Conservation (phyloP, 2,113 vertebrate genomes). For the Hyla sarda region DNA sequence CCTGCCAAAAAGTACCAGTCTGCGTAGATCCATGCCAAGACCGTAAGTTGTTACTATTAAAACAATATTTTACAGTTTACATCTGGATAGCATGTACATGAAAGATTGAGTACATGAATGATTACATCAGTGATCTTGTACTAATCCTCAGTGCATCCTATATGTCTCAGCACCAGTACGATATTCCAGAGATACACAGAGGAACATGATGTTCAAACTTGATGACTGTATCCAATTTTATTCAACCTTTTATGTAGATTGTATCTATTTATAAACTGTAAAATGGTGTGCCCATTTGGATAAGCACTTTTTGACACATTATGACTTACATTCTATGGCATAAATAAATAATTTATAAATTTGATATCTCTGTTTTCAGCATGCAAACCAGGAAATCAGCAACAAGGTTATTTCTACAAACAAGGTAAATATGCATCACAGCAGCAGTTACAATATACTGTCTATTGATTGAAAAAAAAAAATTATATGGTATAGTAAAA, state of each 20-base stretch:
- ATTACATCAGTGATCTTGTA: too few species aligned
- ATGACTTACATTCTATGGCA: background rate
- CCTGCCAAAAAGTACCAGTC: slow-evolving; percentile 7
- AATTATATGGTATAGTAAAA: too few species aligned
- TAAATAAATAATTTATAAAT: too few species aligned
- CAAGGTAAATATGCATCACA: background rate
- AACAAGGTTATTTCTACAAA: background rate
- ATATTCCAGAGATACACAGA: too few species aligned
- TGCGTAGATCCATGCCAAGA: slow-evolving; percentile 13
- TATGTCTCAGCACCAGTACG: too few species aligned
- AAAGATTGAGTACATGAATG: background rate
- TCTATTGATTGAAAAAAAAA: background rate
- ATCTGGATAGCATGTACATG: background rate
- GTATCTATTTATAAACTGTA: too few species aligned
- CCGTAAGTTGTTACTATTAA: background rate
- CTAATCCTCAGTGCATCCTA: too few species aligned
- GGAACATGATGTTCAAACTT: too few species aligned
- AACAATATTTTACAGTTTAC: too few species aligned
- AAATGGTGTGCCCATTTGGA: background rate
- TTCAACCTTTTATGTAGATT: too few species aligned
- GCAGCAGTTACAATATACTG: too few species aligned
- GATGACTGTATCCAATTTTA: too few species aligned
- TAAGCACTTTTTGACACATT: background rate
- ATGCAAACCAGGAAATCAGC: background rate
- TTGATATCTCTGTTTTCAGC: background rate